Evolutionary conservation across 37 sponge, comb jelly and placozoan genomes (phyloP), one percentile per base, ranked within the genome.

Genomic region (Haliclona indistincta): DNA sequence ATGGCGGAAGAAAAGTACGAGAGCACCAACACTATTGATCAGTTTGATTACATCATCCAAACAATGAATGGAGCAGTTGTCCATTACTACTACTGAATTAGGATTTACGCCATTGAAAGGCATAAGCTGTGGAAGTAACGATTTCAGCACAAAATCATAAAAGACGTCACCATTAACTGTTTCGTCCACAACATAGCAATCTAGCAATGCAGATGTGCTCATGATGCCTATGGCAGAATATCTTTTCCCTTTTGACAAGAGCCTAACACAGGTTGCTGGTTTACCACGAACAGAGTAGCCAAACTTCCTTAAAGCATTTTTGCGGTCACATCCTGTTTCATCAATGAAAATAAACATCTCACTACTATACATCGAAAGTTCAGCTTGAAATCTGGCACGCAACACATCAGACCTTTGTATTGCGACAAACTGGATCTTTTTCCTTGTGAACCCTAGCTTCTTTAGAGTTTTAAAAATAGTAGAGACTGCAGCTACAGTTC

Each of bases 21-120:
- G n/a, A n/a, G n/a, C n/a, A n/a, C n/a, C n/a, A n/a, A n/a, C n/a
- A n/a, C n/a, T n/a, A n/a, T n/a, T n/a, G n/a, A n/a, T n/a, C n/a
- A n/a, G n/a, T n/a, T n/a, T n/a, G n/a, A n/a, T n/a, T n/a, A n/a
- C n/a, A n/a, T n/a, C n/a, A n/a, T n/a, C n/a, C n/a, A n/a, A n/a
- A n/a, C n/a, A n/a, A n/a, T n/a, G n/a, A n/a, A n/a, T n/a, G n/a
- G n/a, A n/a, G n/a, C n/a, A n/a, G n/a, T n/a, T n/a, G n/a, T n/a
- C n/a, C n/a, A n/a, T n/a, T n/a, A n/a, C n/a, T n/a, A n/a, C n/a
- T n/a, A n/a, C n/a, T n/a, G n/a, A n/a, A n/a, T n/a, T n/a, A n/a
- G n/a, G n/a, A n/a, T n/a, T n/a, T n/a, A n/a, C n/a, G n/a, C 66
- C 66, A 64, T 64, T 64, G 66, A 35, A 64, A 7, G 66, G 66